Evolutionary conservation across 2,797 vertebrate species (phyloP), one percentile per base, ranked within the genome.

Genomic region (Heteromormyrus szaboi): DNA sequence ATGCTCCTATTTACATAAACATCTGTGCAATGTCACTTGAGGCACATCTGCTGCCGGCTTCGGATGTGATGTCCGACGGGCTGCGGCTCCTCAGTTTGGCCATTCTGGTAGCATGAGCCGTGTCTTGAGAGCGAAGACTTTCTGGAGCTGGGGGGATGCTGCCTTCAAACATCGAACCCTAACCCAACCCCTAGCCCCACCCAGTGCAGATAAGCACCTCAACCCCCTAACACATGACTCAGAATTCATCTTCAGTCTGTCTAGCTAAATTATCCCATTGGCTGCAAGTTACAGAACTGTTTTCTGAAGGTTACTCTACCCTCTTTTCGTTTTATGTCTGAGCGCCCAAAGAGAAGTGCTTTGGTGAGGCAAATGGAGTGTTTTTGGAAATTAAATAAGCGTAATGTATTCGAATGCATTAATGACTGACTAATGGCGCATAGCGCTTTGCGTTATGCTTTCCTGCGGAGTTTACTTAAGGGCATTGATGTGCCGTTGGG

Each of bases 331-430:
- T 85, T 85, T 22, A 11, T 48, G 9, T 48, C 44, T 48, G n/a
- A 29, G 81, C 12, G 25, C 46, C 41, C 44, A 85, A 50, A 85
- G 81, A 53, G 22, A 17, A 53, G 48, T 51, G 46, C 83, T 85
- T 85, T 29, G 83, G 83, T 33, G 48, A 50, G 29, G 48, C 46
- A 19, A n/a, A 85, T 53, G 41, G 37, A 44, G 33, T 19, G 33
- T 79, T 79, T 79, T 79, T 79, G 72, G 72, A 79, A 41, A 79
- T 79, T 44, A 79, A 68, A 68, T 68, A 68, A 79, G 72, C 37
- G 2, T 79, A 44, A 79, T 79, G 72, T 79, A 79, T 79, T 41
- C 17, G 33, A 79, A 79, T 44, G 37, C 72, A 79, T 79, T 79
- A n/a, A 79, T 79, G 72, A 44, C 72, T 41, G 72, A 41, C 72